These are phyloP conservation scores for Arctopsyche grandis DNA, from an alignment of 1,140 invertebrate genomes.

Conservation along the genomic window DNA sequence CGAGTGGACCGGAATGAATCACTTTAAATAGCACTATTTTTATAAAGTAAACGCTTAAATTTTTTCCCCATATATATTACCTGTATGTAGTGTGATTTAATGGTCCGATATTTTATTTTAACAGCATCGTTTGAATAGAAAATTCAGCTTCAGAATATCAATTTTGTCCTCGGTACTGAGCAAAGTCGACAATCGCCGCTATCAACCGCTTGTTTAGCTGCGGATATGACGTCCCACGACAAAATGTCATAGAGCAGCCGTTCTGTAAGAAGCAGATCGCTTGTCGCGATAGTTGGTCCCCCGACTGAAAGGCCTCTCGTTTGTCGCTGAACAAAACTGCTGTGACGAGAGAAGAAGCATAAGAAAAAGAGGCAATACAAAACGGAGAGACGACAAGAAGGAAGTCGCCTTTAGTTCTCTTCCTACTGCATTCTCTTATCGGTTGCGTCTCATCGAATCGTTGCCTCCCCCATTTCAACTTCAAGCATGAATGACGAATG, in stretches of 20 bases:
- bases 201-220: conserved; percentile 31
- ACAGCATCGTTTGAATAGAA: too few relatives aligned
- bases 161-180: not conserved
- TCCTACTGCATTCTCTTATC: conserved; percentile 49
- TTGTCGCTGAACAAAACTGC: conserved; percentile 44
- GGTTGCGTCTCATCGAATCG: not conserved
- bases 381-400: conserved; percentile 37
- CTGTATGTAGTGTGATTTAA: too few relatives aligned
- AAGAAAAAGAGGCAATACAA: conserved; percentile 15
- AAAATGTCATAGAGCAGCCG: conserved; percentile 32
- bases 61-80: too few relatives aligned
- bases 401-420: conserved; percentile 43
- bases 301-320: conserved; percentile 41
- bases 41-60: too few relatives aligned
- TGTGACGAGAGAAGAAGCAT: not conserved
- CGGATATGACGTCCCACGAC: conserved; percentile 40
- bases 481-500: not conserved
- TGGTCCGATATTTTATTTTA: too few relatives aligned
- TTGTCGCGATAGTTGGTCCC: conserved; percentile 7
- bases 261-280: conserved; percentile 28
- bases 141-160: too few relatives aligned
- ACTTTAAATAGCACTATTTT: too few relatives aligned
- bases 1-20: too few relatives aligned
- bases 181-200: conserved; percentile 18
- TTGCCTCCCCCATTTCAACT: not conserved